These are phyloP conservation scores for Lethrus apterus DNA, from an alignment of 1,140 invertebrate species.

Conservation along the genomic window DNA sequence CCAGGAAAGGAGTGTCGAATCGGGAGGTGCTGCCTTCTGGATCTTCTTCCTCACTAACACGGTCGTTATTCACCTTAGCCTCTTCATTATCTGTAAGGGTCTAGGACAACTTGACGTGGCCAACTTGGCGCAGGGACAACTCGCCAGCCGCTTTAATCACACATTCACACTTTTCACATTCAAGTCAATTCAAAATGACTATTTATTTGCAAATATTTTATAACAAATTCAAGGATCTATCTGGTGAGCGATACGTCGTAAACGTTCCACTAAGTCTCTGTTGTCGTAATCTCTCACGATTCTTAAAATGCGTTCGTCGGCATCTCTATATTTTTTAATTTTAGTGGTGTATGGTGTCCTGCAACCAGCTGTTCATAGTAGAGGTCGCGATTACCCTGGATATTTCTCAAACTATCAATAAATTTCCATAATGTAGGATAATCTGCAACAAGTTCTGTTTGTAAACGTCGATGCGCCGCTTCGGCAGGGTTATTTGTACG, in stretches of 20 bases:
- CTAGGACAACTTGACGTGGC: too few relatives aligned
- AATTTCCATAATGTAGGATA: slow-evolving; percentile 14
- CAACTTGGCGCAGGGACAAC: too few relatives aligned
- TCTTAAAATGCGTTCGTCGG: slow-evolving; percentile 9
- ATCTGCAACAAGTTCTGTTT: slow-evolving; percentile 10
- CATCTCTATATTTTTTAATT: slow-evolving; percentile 13
- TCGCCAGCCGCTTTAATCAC: too few relatives aligned
- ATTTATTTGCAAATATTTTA: too few relatives aligned
- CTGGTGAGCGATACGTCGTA: slow-evolving; percentile 6
- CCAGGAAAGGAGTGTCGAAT: too few relatives aligned
- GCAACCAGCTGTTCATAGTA: slow-evolving; percentile 7
- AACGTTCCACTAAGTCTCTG: slow-evolving; percentile 8
- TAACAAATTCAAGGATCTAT: background rate
- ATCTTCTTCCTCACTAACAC: too few relatives aligned
- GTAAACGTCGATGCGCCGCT: slow-evolving; percentile 14
- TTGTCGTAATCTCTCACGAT: slow-evolving; percentile 11
- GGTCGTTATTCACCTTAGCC: too few relatives aligned
- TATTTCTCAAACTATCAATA: slow-evolving; percentile 12
- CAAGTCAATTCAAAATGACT: too few relatives aligned
- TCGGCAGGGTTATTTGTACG: slow-evolving; percentile 14
- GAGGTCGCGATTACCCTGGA: slow-evolving; percentile 11
- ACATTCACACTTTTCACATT: too few relatives aligned
- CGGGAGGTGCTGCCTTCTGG: too few relatives aligned
- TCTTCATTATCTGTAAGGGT: too few relatives aligned
- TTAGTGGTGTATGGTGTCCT: slow-evolving; percentile 8